phyloP scores from a whole-genome alignment of 2,113 vertebrate species.

The Heterocephalus glaber region DNA sequence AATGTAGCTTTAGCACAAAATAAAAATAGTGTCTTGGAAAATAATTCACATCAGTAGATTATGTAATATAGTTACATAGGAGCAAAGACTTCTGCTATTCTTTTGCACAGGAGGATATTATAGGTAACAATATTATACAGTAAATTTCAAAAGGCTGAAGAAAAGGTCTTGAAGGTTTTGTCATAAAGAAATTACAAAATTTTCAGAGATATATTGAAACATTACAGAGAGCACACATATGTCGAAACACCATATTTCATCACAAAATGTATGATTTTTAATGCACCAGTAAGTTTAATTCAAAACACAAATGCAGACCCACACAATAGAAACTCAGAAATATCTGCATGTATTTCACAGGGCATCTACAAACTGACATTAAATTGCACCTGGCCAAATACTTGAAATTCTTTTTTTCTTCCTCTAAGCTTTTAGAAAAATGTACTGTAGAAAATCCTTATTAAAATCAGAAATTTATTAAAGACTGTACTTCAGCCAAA shows the following conservation, averaged over 20 bases:
- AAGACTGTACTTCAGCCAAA: background rate
- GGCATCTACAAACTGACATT: background rate
- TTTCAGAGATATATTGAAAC: background rate
- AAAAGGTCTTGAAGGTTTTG: background rate
- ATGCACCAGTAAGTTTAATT: background rate
- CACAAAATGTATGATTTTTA: background rate
- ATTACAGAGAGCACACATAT: background rate
- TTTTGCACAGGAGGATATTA: background rate
- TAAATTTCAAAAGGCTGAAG: background rate
- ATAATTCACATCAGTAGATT: background rate
- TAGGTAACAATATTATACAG: no score
- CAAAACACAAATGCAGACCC: background rate
- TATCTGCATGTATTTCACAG: background rate
- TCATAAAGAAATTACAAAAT: background rate
- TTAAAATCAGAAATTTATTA: background rate
- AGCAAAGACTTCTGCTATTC: background rate
- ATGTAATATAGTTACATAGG: background rate
- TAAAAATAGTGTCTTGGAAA: background rate
- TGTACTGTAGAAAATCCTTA: background rate
- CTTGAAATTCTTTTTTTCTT: background rate
- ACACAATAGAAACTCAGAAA: background rate
- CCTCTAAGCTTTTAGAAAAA: background rate
- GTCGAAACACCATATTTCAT: background rate
- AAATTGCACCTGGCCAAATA: background rate
- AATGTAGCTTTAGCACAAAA: background rate